Evolutionary conservation across 2,113 vertebrate species (phyloP), one percentile per base, ranked within the genome.

Genomic region (Protomyctophum bolini): DNA sequence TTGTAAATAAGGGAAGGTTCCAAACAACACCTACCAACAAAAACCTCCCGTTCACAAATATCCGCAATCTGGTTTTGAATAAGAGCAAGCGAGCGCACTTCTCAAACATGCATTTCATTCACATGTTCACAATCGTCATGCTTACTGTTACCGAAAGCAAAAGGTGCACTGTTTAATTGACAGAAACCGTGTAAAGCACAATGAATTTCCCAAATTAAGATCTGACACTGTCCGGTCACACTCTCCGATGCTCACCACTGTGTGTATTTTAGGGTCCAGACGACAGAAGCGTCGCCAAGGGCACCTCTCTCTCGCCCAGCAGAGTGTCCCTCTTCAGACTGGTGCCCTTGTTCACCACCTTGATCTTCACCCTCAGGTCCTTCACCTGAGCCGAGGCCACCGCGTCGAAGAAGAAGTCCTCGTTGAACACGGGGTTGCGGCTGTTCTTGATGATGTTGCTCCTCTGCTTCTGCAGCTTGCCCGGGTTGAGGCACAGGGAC

Each of bases 391-490:
- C 88, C 0, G 92, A 86, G 4, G 95, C 95, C 76, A 99, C 87
- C 1, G 95, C 93, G 0, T 99, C 97, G 7, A 99, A 99, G 92
- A 98, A 99, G 90, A 99, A 99, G 88, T 99, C 98, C 89, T 99
- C 97, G 0, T 99, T 99, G 93, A 99, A 99, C 82, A 97, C 64
- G 0, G 98, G 98, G 83, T 96, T 97, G 80, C 96, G 94, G 92
- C 96, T 99, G 91, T 97, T 97, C 92, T 98, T 98, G 89, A 99
- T 92, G 14, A 98, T 96, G 89, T 96, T 98, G 94, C 98, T 98
- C 58, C 96, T 91, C 73, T 99, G 98, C 76, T 97, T 98, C 92
- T 99, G 98, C 79, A 96, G 87, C 93, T 99, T 99, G 2, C 98
- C 97, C 0, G 98, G 98, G 77, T 96, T 97, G 82, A 99, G 92